Evolutionary conservation across 2,113 vertebrate genomes (phyloP).

Genomic region (Poecile atricapillus): DNA sequence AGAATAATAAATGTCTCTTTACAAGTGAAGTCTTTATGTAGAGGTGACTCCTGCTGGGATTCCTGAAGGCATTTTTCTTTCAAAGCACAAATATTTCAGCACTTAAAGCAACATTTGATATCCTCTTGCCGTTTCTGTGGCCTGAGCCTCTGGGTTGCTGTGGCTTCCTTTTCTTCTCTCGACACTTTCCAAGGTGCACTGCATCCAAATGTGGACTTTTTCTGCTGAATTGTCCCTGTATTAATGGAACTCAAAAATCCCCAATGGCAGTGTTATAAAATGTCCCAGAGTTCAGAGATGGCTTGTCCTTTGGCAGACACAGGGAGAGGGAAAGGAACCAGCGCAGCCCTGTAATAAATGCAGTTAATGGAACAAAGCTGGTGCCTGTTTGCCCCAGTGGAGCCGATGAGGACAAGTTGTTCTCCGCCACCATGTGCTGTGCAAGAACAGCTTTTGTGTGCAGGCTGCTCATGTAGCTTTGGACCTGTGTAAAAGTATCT

Average conservation of each 20-base stretch:
- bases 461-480: not conserved
- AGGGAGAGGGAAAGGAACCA: not conserved
- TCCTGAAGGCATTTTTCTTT: constrained; percentile 58
- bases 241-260: not conserved
- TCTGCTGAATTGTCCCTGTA: not conserved
- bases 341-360: accelerated
- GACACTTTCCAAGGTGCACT: not conserved
- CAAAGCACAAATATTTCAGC: constrained; percentile 50
- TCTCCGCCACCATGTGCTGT: not conserved
- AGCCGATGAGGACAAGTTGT: accelerated
- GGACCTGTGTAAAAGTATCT: not conserved
- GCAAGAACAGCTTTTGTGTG: not conserved
- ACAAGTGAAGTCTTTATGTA: constrained; percentile 35
- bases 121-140: not conserved
- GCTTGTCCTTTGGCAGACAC: not conserved
- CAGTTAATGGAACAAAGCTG: not conserved
- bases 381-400: not conserved
- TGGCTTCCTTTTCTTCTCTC: not conserved
- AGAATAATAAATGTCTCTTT: constrained; percentile 53
- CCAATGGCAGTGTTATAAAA: not conserved
- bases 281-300: not conserved
- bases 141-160: not conserved
- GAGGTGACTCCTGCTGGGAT: constrained; percentile 46
- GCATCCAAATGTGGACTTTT: not conserved
- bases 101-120: constrained; percentile 52